phyloP scores from a whole-genome alignment of 1,140 invertebrate species.

The Drosophila funebris region DNA sequence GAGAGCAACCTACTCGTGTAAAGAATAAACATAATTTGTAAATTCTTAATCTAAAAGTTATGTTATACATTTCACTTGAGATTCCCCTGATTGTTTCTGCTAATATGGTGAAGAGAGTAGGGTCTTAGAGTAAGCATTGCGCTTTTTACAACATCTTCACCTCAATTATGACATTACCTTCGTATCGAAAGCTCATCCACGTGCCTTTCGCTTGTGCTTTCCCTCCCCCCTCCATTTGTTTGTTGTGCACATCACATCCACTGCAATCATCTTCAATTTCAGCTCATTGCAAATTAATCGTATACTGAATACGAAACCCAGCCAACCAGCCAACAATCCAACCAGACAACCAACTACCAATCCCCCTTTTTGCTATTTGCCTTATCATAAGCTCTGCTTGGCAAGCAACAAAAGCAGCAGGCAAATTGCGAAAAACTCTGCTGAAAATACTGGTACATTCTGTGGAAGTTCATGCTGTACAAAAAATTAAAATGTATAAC shows the following conservation, averaged over 20 bases:
- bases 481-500: conserved; percentile 76
- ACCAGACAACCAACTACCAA: neutral
- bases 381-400: neutral
- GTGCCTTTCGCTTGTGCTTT: too few relatives aligned
- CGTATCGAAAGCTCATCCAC: neutral
- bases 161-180: neutral
- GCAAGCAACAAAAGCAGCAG: neutral
- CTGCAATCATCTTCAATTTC: conserved; percentile 73
- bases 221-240: neutral
- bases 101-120: too few relatives aligned
- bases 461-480: neutral
- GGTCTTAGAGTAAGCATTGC: too few relatives aligned
- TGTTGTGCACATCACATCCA: conserved; percentile 31
- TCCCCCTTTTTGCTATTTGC: neutral
- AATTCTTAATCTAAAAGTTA: neutral
- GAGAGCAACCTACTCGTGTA: neutral
- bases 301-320: conserved; percentile 3
- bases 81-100: neutral
- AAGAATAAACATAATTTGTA: neutral
- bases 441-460: neutral
- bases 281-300: conserved; percentile 76
- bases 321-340: neutral
- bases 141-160: too few relatives aligned
- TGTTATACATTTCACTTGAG: neutral
- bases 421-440: neutral